phyloP scores from a whole-genome alignment of 2,888 invertebrate species.

The Pandemis heparana region DNA sequence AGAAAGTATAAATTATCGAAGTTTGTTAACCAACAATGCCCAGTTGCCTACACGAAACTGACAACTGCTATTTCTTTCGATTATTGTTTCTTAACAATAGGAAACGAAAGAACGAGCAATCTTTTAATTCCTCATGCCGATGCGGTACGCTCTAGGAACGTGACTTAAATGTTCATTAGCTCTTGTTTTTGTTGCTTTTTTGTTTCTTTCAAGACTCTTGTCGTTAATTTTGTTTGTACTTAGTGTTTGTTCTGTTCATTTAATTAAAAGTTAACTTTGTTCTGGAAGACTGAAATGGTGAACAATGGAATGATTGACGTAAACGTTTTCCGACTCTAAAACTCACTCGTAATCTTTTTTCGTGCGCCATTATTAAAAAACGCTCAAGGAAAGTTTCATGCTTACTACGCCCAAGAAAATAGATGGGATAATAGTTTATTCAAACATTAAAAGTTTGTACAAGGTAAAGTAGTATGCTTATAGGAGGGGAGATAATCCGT shows the following conservation, averaged over 20 bases:
- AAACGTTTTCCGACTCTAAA: neutral
- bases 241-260: conserved; percentile 25
- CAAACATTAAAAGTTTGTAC: conserved; percentile 19
- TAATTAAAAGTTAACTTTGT: conserved; percentile 25
- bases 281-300: conserved; percentile 1
- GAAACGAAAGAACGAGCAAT: conserved; percentile 17
- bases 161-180: conserved; percentile 27
- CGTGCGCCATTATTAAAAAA: neutral
- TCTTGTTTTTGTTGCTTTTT: conserved; percentile 27
- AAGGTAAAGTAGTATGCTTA: conserved; percentile 52
- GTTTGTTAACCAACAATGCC: no score
- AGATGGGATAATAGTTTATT: conserved; percentile 9
- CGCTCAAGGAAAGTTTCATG: neutral
- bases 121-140: conserved; percentile 18
- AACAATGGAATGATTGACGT: conserved; percentile 17
- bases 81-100: conserved; percentile 10
- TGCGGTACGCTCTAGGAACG: conserved; percentile 24
- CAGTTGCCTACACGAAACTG: neutral
- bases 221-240: conserved; percentile 32
- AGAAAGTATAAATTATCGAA: no score
- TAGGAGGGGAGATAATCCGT: conserved; percentile 59
- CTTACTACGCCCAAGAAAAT: neutral
- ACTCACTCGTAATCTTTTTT: neutral
- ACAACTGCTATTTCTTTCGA: neutral
- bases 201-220: conserved; percentile 17